Percentiles rank a stretch among this genome's conserved stretches.
These are phyloP conservation scores for Drepanosiphum platanoidis DNA, from an alignment of 2,888 invertebrate genomes.

Conservation along the genomic window DNA sequence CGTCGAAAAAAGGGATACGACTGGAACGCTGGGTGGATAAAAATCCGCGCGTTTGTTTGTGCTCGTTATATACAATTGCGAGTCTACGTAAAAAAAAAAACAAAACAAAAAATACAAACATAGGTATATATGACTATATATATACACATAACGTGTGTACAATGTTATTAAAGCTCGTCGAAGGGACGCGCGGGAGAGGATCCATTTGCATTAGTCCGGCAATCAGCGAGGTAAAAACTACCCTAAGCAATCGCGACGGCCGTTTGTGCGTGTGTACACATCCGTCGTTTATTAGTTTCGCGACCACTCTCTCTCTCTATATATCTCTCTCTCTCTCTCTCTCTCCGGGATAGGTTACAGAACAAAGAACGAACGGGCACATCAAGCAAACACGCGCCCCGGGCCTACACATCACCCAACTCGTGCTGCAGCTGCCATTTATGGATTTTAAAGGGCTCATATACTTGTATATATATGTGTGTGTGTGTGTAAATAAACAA, in stretches of 20 bases:
- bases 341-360: slow-evolving; percentile 48
- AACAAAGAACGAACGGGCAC: slow-evolving; percentile 39
- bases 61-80: not conserved
- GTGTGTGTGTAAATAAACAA: too few species aligned
- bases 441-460: slow-evolving; percentile 17
- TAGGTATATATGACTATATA: too few species aligned
- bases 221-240: slow-evolving; percentile 25
- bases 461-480: not conserved
- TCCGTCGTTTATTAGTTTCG: slow-evolving; percentile 44
- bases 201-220: slow-evolving; percentile 26
- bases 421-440: not conserved
- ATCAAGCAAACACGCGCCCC: slow-evolving; percentile 26
- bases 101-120: too few species aligned
- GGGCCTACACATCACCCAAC: not conserved
- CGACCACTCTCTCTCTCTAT: too few species aligned
- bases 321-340: too few species aligned
- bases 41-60: slow-evolving; percentile 6
- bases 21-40: not conserved
- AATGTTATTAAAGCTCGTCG: not conserved
- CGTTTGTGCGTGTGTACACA: slow-evolving; percentile 4
- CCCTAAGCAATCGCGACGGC: slow-evolving; percentile 13
- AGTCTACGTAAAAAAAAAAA: too few species aligned
- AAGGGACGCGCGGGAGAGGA: not conserved
- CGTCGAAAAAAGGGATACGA: not conserved
- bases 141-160: too few species aligned